Evolutionary conservation across 2,113 vertebrate genomes (phyloP).

Genomic region (Phaethon lepturus): DNA sequence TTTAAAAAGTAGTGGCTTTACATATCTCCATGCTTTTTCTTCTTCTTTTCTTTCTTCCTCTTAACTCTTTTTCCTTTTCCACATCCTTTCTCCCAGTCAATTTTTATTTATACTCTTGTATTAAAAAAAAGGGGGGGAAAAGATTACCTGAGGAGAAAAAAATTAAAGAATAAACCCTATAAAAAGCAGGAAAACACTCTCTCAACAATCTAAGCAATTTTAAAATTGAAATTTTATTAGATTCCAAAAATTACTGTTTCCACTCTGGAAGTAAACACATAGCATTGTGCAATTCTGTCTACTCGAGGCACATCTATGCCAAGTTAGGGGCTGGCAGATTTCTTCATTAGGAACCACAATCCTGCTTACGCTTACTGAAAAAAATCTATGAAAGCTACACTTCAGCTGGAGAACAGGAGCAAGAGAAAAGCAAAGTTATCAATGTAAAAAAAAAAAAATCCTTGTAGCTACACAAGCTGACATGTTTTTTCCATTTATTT

Average conservation of each 20-base stretch:
- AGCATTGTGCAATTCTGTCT: neutral
- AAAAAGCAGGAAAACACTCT: neutral
- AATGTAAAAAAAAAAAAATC: neutral
- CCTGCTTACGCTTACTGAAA: neutral
- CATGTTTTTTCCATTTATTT: neutral
- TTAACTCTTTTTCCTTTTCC: neutral
- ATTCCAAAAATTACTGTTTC: neutral
- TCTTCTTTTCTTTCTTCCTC: neutral
- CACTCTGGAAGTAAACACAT: neutral
- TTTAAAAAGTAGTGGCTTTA: neutral
- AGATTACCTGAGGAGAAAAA: neutral
- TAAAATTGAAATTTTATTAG: neutral
- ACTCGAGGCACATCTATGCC: neutral
- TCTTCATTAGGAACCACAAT: neutral
- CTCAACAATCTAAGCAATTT: neutral
- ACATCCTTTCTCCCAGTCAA: neutral
- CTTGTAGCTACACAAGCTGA: neutral
- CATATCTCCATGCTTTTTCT: neutral
- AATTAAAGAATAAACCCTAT: neutral
- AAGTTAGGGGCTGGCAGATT: neutral
- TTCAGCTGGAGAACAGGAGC: neutral
- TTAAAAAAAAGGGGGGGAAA: neutral
- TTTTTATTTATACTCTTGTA: neutral
- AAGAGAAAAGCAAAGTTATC: neutral
- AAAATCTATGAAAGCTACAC: neutral